These are phyloP conservation scores for Antechinus flavipes DNA, from an alignment of 2,113 vertebrate species.

Conservation along the genomic window DNA sequence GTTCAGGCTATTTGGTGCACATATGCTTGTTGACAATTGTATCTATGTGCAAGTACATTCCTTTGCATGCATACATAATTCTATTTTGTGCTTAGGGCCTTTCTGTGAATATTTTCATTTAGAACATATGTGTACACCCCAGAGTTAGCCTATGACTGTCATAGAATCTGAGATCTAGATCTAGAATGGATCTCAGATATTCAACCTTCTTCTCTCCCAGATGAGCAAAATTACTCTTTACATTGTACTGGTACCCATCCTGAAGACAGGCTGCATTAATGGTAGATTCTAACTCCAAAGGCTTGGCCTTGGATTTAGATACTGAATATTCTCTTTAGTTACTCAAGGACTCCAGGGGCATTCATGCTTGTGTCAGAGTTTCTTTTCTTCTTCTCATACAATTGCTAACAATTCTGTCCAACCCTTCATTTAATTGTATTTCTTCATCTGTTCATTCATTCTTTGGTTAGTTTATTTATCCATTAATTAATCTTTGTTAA, in stretches of 20 bases:
- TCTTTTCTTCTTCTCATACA: background rate
- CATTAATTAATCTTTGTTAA: too few relatives aligned
- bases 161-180: background rate
- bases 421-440: background rate
- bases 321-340: background rate
- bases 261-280: background rate
- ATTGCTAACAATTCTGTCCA: background rate
- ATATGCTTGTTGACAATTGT: background rate
- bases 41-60: background rate
- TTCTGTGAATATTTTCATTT: background rate
- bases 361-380: background rate
- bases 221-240: background rate
- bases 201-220: background rate
- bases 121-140: background rate
- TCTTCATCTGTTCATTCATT: background rate
- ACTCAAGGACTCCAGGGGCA: background rate
- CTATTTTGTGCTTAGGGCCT: background rate
- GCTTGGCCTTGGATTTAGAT: background rate
- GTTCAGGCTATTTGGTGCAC: background rate
- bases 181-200: background rate
- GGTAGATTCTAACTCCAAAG: background rate
- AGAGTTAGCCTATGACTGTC: background rate
- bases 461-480: background rate
- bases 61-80: background rate
- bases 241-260: background rate